Conservation (phyloP, 23 tunicate species). For the Phallusia fumigata region DNA sequence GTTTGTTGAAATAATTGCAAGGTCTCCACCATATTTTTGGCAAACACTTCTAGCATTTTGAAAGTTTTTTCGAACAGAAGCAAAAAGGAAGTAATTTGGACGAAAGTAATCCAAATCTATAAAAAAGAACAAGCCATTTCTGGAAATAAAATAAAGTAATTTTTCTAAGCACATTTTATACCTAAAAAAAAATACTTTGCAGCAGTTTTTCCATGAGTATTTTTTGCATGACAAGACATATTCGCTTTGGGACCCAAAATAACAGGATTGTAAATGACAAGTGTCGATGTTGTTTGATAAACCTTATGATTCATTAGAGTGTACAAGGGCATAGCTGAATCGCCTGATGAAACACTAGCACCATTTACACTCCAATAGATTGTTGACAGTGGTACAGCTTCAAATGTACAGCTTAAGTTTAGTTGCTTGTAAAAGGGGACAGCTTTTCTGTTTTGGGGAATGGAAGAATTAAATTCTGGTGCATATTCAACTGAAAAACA, state of each 20-base stretch:
- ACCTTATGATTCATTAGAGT: neutral
- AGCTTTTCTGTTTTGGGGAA: neutral
- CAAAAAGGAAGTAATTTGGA: neutral
- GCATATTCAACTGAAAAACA: neutral
- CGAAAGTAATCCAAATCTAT: neutral
- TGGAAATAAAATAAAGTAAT: neutral
- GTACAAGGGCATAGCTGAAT: neutral
- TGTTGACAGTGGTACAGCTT: neutral
- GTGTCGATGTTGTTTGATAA: neutral
- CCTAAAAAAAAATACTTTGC: neutral
- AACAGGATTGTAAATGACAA: neutral
- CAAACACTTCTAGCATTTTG: neutral
- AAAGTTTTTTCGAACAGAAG: neutral
- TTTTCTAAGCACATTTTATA: neutral
- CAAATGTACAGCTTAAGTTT: neutral
- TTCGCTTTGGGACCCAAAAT: neutral
- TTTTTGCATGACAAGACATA: neutral
- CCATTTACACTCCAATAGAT: neutral
- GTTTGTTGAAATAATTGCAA: neutral
- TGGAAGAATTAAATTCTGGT: neutral
- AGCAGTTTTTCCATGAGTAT: neutral
- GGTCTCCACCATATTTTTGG: neutral
- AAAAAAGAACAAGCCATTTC: neutral
- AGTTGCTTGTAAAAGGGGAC: neutral
- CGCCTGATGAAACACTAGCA: neutral